Evolutionary conservation across 2,797 vertebrate genomes (phyloP), one percentile per base, ranked within the genome.

Genomic region (Geotrypetes seraphini): DNA sequence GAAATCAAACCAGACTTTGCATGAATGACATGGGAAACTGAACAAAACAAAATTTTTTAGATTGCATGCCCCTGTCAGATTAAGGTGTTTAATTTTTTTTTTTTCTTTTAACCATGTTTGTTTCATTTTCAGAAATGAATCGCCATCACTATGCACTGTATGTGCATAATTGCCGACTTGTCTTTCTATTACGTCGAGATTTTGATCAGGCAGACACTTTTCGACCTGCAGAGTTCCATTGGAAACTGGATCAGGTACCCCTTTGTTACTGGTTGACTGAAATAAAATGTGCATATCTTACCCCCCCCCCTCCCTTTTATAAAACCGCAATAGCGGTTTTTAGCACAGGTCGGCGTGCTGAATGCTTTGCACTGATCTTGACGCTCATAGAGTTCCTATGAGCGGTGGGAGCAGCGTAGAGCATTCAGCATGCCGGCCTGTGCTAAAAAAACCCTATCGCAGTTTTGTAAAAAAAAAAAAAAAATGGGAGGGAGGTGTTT

Each of bases 131-230:
- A 98, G 95, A 97, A 63, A 98, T 97, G 95, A 97, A 98, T 75
- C 81, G 95, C 8, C 95, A 97, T 30, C 95, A 97, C 72, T 98
- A 97, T 4, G 93, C 94, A 4, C 76, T 98, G 10, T 98, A 98
- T 0, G 85, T 98, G 60, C 95, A 98, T 66, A 98, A 98, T 55
- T 98, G 95, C 60, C 86, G 95, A 2, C 69, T 98, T 9, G 95
- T 98, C 16, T 92, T 98, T 57, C 82, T 98, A 55, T 54, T 98
- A 66, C 78, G 95, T 51, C 89, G 90, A 44, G 94, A 97, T 70
- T 93, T 92, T 36, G 87, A 88, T 36, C 91, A 88, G 57, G 86
- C 89, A 2, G 90, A 95, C 67, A 91, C 91, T 20, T 96, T 98
- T 53, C 89, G 90, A 41, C 95, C 95, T 0, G 94, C 95, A 0